Percentiles rank a stretch among this genome's conserved stretches.
Evolutionary conservation across 2,888 invertebrate species (phyloP).

Genomic region (Leptothorax acervorum): DNA sequence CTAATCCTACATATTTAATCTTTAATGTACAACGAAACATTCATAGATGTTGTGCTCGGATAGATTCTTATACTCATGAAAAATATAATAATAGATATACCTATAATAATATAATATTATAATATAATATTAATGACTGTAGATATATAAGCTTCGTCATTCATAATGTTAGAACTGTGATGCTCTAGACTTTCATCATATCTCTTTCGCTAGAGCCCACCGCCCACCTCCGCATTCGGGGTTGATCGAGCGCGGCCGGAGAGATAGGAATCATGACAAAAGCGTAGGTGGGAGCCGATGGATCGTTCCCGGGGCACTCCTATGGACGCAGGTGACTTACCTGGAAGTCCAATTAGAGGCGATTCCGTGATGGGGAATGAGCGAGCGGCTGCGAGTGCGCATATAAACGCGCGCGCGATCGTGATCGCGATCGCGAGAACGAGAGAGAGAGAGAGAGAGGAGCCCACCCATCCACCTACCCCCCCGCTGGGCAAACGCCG

Average conservation of each 20-base stretch:
- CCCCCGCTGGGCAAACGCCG: constrained; percentile 47
- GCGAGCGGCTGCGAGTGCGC: constrained; percentile 4
- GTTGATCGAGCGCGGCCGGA: neutral
- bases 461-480: neutral
- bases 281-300: constrained; percentile 29
- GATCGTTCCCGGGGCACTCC: constrained; percentile 50
- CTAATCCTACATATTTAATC: neutral
- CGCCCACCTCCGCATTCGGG: neutral
- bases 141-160: neutral
- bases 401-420: constrained; percentile 6
- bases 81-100: neutral
- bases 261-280: constrained; percentile 41
- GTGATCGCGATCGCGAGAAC: constrained; percentile 34
- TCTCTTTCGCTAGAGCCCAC: neutral
- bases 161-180: neutral
- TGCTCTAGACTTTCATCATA: neutral
- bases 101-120: neutral
- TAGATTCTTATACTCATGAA: neutral
- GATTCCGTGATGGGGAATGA: constrained; percentile 65
- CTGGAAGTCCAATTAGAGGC: constrained; percentile 74
- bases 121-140: neutral
- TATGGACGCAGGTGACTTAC: constrained; percentile 65
- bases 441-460: neutral
- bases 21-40: neutral
- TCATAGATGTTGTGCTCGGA: neutral